phyloP scores from a whole-genome alignment of 2,113 vertebrate species.

The Aspiorhynchus laticeps region DNA sequence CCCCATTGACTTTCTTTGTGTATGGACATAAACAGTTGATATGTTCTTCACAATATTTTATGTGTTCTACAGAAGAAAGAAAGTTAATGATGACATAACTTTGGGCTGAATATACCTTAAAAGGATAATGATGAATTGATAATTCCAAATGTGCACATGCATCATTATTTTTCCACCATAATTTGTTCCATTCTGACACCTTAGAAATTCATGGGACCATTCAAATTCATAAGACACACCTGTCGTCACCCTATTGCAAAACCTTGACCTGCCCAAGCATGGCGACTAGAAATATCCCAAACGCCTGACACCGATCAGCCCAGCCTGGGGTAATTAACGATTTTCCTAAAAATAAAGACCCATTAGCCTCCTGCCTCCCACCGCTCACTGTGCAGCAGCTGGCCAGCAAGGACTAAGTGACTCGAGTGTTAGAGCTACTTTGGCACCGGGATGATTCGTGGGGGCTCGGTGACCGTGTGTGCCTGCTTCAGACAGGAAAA shows the following conservation, averaged over 20 bases:
- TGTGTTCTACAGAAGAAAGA: background rate
- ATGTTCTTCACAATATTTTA: background rate
- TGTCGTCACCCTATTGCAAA: background rate
- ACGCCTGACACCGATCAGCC: constrained; percentile 54
- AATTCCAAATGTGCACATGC: background rate
- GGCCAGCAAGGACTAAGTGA: constrained; percentile 75
- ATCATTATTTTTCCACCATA: background rate
- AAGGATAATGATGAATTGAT: background rate
- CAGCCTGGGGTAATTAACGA: constrained; percentile 66
- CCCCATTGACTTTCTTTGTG: background rate
- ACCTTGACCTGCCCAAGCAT: constrained; percentile 14
- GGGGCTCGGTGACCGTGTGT: constrained; percentile 52
- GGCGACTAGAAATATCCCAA: constrained; percentile 37
- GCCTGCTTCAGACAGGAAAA: constrained; percentile 61
- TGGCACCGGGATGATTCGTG: constrained; percentile 59
- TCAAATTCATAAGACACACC: background rate
- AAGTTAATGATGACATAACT: background rate
- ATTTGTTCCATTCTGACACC: background rate
- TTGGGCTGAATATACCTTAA: background rate
- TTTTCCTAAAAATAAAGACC: constrained; percentile 77
- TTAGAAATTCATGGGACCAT: background rate
- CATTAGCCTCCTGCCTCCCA: constrained; percentile 72
- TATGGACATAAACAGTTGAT: background rate
- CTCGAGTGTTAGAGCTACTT: constrained; percentile 62
- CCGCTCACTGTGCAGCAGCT: constrained; percentile 74